Conservation (phyloP, 1,140 invertebrate species). For the Archegozetes longisetosus region DNA sequence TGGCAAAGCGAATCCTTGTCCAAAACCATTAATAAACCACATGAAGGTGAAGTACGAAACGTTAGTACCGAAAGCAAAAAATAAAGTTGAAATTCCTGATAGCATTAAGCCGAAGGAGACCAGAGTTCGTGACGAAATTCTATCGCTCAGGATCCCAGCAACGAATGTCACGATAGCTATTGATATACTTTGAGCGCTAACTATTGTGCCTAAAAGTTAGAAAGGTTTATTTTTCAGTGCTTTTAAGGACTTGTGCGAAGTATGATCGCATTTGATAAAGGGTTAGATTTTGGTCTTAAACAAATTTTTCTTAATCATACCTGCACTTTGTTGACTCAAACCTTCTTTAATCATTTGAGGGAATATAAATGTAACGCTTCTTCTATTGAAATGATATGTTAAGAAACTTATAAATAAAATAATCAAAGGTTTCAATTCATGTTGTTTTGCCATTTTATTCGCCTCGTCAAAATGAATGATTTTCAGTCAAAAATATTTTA, state of each 20-base stretch:
- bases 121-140: neutral
- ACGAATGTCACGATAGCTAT: slow-evolving; percentile 5
- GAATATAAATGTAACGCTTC: neutral
- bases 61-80: neutral
- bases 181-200: slow-evolving; percentile 5
- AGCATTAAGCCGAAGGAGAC: neutral
- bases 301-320: neutral
- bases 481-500: too few species aligned
- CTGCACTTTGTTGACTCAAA: neutral
- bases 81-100: neutral
- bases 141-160: slow-evolving; percentile 4
- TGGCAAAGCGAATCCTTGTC: slow-evolving; percentile 7
- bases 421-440: too few species aligned
- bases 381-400: neutral
- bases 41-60: neutral
- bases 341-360: neutral
- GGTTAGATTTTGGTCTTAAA: neutral
- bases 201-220: slow-evolving; percentile 1
- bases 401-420: too few species aligned
- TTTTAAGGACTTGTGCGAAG: neutral
- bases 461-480: too few species aligned
- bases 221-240: neutral
- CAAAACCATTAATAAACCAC: slow-evolving; percentile 8
- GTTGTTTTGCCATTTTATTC: too few species aligned
- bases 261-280: neutral